Base-by-base conservation (phyloP, 1,140 invertebrate genomes). In the Neodiprion fabricii region DNA sequence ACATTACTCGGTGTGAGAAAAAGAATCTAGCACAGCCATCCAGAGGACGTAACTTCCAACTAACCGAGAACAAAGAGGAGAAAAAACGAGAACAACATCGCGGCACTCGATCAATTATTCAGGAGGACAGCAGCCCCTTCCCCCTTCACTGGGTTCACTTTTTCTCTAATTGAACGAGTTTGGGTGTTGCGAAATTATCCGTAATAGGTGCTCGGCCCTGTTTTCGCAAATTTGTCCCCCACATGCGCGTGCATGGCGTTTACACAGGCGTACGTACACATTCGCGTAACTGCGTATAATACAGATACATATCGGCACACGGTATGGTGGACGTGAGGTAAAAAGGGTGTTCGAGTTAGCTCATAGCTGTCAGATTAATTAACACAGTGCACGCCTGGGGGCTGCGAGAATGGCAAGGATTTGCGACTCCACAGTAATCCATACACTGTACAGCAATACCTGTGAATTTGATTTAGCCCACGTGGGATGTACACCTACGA, bases 301-400 rank as follows among this genome's bases (percentile, higher is more conserved):
- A 40, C 28, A 40, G 28, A 40, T 40, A 40, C 28, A 40, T 40
- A 40, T 40, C 28, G 28, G 28, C 28, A 40, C 7, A 12, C 83
- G 83, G 83, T 81, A 85, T 85, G 83, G 84, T 85, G 79, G 80
- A 84, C 78, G 75, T 79, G 80, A 71, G 73, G 76, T 79, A 82
- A 84, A 84, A 83, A 84, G 83, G 84, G 81, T 82, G 79, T 86
- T 86, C 86, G 85, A 77, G 80, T 70, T 70, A 81, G 79, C 80
- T 80, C 79, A 81, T 81, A 82, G 78, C 83, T 85, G 83, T 82
- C 83, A 84, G 85, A 86, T 86, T 86, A 86, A 86, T 86, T 86
- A 86, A 86, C 84, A 85, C 83, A 86, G 84, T 83, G 79, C 82
- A 85, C 81, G 82, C 83, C 82, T 79, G 80, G 79, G 79, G 81